Evolutionary conservation across 2,797 vertebrate species (phyloP).

Genomic region (Sardinella longiceps): DNA sequence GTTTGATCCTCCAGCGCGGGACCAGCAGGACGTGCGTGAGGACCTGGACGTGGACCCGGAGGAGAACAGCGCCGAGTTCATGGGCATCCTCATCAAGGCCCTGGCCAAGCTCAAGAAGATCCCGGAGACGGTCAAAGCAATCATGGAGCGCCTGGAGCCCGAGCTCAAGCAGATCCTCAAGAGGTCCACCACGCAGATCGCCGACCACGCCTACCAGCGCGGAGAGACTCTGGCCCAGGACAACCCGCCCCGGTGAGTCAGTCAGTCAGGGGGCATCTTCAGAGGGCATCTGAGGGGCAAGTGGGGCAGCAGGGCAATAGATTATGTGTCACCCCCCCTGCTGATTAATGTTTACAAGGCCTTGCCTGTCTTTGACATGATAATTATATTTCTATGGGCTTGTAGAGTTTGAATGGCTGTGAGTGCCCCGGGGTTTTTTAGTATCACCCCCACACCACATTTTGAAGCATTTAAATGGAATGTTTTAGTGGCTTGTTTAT

Average conservation of each 20-base stretch:
- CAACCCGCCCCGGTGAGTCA: slow-evolving; percentile 87
- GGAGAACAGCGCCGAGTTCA: slow-evolving; percentile 92
- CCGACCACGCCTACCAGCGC: slow-evolving; percentile 91
- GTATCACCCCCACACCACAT: background rate
- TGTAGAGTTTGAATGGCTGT: background rate
- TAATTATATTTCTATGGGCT: background rate
- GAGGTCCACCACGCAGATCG: slow-evolving; percentile 96
- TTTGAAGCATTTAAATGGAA: too few species aligned
- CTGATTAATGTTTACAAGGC: background rate
- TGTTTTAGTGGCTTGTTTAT: background rate
- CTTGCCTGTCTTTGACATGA: background rate
- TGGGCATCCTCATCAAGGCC: slow-evolving; percentile 96
- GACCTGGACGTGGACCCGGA: slow-evolving; percentile 89
- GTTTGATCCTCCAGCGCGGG: slow-evolving; percentile 70
- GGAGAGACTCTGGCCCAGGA: slow-evolving; percentile 88
- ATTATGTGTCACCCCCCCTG: background rate
- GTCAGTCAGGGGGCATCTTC: background rate
- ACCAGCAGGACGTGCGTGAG: slow-evolving; percentile 85
- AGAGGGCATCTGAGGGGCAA: background rate
- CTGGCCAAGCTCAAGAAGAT: slow-evolving; percentile 95
- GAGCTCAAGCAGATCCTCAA: slow-evolving; percentile 97
- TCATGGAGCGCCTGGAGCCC: slow-evolving; percentile 91
- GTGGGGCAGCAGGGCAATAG: background rate
- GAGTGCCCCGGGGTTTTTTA: background rate
- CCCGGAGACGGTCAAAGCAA: slow-evolving; percentile 92